These are phyloP conservation scores for Lepisosteus oculatus DNA, from an alignment of 2,113 vertebrate genomes.

Conservation along the genomic window DNA sequence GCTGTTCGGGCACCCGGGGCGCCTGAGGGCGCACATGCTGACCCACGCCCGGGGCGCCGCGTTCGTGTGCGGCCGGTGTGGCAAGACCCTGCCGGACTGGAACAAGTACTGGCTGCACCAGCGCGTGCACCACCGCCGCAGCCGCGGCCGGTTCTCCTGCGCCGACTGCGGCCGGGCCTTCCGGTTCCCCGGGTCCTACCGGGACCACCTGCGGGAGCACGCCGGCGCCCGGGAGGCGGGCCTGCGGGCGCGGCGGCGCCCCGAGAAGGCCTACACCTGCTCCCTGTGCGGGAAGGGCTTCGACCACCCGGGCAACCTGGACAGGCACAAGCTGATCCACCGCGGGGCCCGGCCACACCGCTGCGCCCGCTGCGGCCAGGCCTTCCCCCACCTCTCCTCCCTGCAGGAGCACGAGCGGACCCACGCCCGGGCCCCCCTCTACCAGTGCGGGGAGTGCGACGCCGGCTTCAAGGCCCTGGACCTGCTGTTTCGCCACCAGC, in stretches of 20 bases:
- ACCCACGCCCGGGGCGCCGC: conserved; percentile 51
- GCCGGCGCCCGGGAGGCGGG: conserved; percentile 23
- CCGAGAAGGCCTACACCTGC: conserved; percentile 32
- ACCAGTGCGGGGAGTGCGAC: conserved; percentile 61
- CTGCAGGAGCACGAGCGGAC: conserved; percentile 43
- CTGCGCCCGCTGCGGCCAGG: conserved; percentile 18
- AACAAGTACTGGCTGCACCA: conserved; percentile 66
- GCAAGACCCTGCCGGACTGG: conserved; percentile 60
- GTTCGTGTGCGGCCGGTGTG: conserved; percentile 60
- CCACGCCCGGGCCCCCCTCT: conserved; percentile 44
- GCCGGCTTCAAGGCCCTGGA: conserved; percentile 59
- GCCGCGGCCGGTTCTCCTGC: conserved; percentile 60
- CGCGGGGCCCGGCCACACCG: conserved; percentile 17
- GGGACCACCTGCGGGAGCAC: conserved; percentile 61
- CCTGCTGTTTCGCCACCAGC: conserved; percentile 61
- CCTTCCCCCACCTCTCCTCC: conserved; percentile 23
- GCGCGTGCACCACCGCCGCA: conserved; percentile 60
- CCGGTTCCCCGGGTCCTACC: conserved; percentile 57
- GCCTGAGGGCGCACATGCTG: conserved; percentile 68
- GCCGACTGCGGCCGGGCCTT: conserved; percentile 56
- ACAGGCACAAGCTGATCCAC: conserved; percentile 33
- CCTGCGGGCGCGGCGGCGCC: conserved; percentile 30
- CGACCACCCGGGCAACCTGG: conserved; percentile 24
- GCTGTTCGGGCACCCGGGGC: conserved; percentile 61
- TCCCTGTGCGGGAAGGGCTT: conserved; percentile 39